A percentile compares a stretch with the other conserved stretches of the same genome.
Evolutionary conservation across 2,797 vertebrate species (phyloP).

Genomic region (Squalus acanthias): DNA sequence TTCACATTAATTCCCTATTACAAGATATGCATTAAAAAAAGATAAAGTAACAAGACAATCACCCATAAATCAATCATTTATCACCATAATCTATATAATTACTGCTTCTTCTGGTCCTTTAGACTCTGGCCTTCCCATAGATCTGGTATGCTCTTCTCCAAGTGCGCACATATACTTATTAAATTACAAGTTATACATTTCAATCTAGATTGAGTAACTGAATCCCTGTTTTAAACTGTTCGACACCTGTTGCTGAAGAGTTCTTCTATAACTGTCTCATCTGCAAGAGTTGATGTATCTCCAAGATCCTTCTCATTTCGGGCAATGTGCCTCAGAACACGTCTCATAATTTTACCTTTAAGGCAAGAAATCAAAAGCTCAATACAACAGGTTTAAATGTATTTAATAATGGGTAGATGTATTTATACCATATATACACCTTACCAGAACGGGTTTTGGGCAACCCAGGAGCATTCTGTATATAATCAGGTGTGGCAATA

Average conservation of each 20-base stretch:
- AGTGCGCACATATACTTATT: not conserved
- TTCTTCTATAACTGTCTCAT: constrained; percentile 74
- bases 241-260: constrained; percentile 79
- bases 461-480: constrained; percentile 84
- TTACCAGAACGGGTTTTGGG: constrained; percentile 95
- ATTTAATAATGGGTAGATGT: not conserved
- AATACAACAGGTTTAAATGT: not conserved
- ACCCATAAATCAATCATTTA: constrained; percentile 13
- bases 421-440: constrained; percentile 36
- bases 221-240: constrained; percentile 42
- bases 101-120: not conserved
- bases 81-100: not conserved
- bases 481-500: constrained; percentile 93
- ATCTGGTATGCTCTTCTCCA: not conserved
- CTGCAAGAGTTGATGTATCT: constrained; percentile 83
- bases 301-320: constrained; percentile 79
- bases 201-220: not conserved
- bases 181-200: not conserved
- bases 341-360: constrained; percentile 92
- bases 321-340: constrained; percentile 85
- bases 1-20: not conserved
- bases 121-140: not conserved
- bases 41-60: not conserved
- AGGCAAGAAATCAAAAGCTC: not conserved
- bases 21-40: not conserved